Conservation (phyloP, 2,113 vertebrate species). For the Trematocara macrostoma region DNA sequence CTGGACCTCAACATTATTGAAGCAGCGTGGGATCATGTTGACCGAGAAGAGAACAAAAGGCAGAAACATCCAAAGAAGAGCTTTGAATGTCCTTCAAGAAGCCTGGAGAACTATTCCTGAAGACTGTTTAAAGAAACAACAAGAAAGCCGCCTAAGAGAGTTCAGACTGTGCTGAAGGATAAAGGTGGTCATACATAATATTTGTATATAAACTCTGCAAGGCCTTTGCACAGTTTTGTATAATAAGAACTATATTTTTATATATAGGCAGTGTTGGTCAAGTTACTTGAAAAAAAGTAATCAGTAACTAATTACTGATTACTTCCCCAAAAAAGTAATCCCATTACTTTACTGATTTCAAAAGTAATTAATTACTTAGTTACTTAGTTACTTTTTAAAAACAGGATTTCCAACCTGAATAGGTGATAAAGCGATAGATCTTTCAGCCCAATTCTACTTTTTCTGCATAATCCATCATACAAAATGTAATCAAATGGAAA, state of each 20-base stretch:
- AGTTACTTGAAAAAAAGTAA: too few species aligned
- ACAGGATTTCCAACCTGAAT: too few species aligned
- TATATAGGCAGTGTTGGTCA: background rate
- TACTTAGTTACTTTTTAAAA: too few species aligned
- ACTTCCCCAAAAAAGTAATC: too few species aligned
- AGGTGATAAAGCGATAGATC: too few species aligned
- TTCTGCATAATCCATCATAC: too few species aligned
- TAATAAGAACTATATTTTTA: background rate
- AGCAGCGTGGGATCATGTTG: background rate
- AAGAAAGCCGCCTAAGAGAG: background rate
- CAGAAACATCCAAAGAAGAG: background rate
- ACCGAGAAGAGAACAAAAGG: background rate
- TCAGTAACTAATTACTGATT: too few species aligned
- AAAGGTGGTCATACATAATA: background rate
- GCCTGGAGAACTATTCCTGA: background rate
- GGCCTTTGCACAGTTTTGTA: background rate
- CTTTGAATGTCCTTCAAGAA: background rate
- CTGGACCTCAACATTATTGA: background rate
- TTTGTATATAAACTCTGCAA: background rate
- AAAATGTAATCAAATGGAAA: too few species aligned
- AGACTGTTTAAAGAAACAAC: background rate
- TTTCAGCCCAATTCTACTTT: too few species aligned
- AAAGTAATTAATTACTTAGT: too few species aligned
- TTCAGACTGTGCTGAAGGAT: background rate
- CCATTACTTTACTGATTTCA: too few species aligned